Evolutionary conservation across 2,113 vertebrate genomes (phyloP).

Genomic region (Grantiella picta): DNA sequence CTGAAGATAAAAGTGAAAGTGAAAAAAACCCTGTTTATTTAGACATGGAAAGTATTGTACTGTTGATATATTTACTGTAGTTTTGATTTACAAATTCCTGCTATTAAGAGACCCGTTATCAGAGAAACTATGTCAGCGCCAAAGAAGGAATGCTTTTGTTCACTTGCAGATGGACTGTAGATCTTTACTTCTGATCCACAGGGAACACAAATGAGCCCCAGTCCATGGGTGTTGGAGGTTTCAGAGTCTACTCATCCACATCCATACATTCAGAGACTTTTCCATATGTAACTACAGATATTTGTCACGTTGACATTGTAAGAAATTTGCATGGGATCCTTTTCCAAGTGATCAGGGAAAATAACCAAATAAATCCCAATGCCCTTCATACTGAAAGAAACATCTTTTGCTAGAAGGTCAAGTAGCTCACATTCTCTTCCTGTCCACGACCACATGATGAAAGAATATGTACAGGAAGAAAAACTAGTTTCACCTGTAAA

Average conservation of each 20-base stretch:
- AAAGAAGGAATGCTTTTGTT: slow-evolving; percentile 39
- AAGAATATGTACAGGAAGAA: neutral
- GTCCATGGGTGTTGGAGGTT: neutral
- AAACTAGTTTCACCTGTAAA: neutral
- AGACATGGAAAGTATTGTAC: slow-evolving; percentile 46
- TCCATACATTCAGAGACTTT: neutral
- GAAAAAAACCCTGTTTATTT: slow-evolving; percentile 53
- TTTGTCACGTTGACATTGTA: neutral
- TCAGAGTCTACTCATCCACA: neutral
- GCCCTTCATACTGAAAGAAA: neutral
- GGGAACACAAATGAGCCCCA: neutral
- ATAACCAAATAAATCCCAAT: neutral
- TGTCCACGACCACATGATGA: neutral
- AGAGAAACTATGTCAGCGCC: neutral
- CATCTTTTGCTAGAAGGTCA: neutral
- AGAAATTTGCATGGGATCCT: neutral
- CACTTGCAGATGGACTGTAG: neutral
- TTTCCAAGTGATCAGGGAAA: neutral
- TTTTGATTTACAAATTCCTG: slow-evolving; percentile 61
- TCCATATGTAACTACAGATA: neutral
- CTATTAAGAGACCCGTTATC: slow-evolving; percentile 20
- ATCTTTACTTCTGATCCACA: slow-evolving; percentile 19
- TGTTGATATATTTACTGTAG: slow-evolving; percentile 22
- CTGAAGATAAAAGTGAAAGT: slow-evolving; percentile 63
- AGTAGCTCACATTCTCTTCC: neutral